phyloP scores from a whole-genome alignment of 2,797 vertebrate species.

The Sparidentex hasta region DNA sequence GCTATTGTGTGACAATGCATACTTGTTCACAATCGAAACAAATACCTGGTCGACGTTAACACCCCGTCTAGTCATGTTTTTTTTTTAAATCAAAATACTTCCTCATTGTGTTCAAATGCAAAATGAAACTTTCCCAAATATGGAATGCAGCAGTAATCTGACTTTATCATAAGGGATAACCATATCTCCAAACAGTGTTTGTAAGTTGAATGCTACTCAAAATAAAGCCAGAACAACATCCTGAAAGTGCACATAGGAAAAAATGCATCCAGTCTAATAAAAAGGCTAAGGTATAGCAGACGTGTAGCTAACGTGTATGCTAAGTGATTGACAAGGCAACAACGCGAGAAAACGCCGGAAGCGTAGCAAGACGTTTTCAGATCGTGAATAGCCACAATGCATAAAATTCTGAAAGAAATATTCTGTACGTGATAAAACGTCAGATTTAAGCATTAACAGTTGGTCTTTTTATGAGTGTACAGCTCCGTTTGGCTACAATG shows the following conservation, averaged over 20 bases:
- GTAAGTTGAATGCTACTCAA: not conserved
- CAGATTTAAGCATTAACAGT: constrained; percentile 10
- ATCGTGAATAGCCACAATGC: not conserved
- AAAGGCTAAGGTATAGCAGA: not conserved
- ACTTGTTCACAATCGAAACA: not conserved
- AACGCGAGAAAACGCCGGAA: not conserved
- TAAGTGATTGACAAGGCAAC: not conserved
- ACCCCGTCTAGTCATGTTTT: not conserved
- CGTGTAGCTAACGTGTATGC: not conserved
- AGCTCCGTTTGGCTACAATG: constrained; percentile 22
- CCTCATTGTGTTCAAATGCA: not conserved
- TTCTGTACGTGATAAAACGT: not conserved
- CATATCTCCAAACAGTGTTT: not conserved
- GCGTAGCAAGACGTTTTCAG: fast-evolving
- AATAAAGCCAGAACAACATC: not conserved
- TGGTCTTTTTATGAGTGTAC: not conserved
- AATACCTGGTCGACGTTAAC: not conserved
- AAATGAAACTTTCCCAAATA: not conserved
- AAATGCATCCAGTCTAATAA: not conserved
- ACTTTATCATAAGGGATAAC: not conserved
- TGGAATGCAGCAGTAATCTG: not conserved
- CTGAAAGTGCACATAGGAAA: not conserved
- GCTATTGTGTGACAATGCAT: not conserved
- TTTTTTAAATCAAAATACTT: too few species aligned
- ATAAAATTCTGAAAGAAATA: not conserved